phyloP scores from a whole-genome alignment of 2,797 vertebrate genomes.

The Mormyrus proboscirostris region DNA sequence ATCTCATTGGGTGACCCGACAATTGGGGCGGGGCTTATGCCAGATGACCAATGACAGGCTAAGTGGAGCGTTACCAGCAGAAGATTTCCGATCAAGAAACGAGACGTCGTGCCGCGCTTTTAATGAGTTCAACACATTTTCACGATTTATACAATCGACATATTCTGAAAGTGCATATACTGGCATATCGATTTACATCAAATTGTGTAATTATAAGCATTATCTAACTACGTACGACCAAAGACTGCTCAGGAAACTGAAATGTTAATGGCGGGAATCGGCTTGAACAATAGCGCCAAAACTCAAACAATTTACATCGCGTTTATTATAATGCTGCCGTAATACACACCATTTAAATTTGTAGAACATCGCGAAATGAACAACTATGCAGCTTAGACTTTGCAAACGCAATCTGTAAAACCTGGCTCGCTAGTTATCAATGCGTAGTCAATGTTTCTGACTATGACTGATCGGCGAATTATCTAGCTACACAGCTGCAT shows the following conservation, averaged over 20 bases:
- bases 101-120: not conserved
- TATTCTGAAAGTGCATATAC: not conserved
- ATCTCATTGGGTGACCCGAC: not conserved
- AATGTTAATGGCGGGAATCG: not conserved
- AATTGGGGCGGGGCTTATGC: not conserved
- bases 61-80: not conserved
- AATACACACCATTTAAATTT: not conserved
- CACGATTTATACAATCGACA: not conserved
- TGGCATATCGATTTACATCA: not conserved
- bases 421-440: not conserved
- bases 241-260: not conserved
- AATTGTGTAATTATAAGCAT: not conserved
- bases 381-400: not conserved
- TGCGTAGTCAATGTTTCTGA: not conserved
- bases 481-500: not conserved
- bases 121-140: not conserved
- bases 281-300: slow-evolving; percentile 1
- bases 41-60: not conserved
- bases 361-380: not conserved
- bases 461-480: not conserved
- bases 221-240: not conserved
- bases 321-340: not conserved
- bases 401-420: not conserved
- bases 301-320: not conserved
- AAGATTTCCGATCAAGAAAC: not conserved